These are phyloP conservation scores for Venustoraphidia nigricollis DNA, from an alignment of 2,888 invertebrate genomes.

Conservation along the genomic window DNA sequence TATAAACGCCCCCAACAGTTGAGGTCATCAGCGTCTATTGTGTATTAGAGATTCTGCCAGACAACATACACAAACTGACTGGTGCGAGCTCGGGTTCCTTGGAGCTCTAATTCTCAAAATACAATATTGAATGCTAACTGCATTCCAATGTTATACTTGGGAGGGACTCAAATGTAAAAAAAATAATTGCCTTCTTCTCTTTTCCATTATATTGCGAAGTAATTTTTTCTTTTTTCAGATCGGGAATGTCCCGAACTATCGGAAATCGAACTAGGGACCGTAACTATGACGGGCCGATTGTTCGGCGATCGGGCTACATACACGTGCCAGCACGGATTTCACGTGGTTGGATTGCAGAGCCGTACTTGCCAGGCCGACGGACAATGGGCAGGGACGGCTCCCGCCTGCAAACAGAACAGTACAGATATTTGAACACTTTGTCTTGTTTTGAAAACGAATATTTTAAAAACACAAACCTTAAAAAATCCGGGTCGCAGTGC, in stretches of 20 bases:
- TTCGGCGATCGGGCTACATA: slow-evolving; percentile 76
- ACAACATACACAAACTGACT: too few species aligned
- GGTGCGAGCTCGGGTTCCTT: too few species aligned
- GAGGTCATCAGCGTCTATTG: too few species aligned
- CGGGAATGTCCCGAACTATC: slow-evolving; percentile 73
- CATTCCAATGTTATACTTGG: too few species aligned
- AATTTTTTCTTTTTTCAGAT: slow-evolving; percentile 35
- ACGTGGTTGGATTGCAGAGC: slow-evolving; percentile 73
- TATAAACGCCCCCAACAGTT: too few species aligned
- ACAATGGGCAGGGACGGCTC: slow-evolving; percentile 71
- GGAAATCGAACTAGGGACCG: slow-evolving; percentile 62
- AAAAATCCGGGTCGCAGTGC: too few species aligned
- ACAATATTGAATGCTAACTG: too few species aligned
- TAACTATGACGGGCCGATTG: slow-evolving; percentile 57
- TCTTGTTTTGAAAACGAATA: background rate
- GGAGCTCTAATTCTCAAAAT: too few species aligned
- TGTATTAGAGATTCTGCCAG: too few species aligned
- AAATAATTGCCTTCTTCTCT: too few species aligned
- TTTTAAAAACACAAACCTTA: background rate
- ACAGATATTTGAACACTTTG: slow-evolving; percentile 21
- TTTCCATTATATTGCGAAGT: too few species aligned
- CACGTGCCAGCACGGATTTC: slow-evolving; percentile 77
- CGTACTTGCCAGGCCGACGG: slow-evolving; percentile 87
- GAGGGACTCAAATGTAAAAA: too few species aligned
- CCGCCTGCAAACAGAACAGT: slow-evolving; percentile 76